Evolutionary conservation across 2,888 invertebrate genomes (phyloP), one percentile per base, ranked within the genome.

Genomic region (Tetragonula carbonaria): DNA sequence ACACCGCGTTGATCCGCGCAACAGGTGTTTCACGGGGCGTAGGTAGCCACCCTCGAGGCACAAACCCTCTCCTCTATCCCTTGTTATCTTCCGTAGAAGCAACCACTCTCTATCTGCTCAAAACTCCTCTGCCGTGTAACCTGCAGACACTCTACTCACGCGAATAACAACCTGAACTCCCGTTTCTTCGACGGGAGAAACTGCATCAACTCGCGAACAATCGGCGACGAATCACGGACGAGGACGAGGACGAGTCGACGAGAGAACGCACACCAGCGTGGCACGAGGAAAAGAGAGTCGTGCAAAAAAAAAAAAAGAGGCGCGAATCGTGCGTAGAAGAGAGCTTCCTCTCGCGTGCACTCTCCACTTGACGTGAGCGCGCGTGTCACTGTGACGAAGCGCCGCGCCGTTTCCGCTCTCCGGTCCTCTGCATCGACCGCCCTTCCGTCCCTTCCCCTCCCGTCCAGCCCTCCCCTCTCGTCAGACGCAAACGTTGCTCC

Each of bases 341-440:
- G 86, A 77, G 78, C 79, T 85, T 81, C 74, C 78, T 87, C 84
- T 90, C 88, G 87, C 88, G 83, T 84, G 82, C 87, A 85, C 85
- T 85, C 92, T 91, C 93, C 93, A 93, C 94, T 94, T 94, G 94
- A 93, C 93, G 94, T 93, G 93, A 93, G 93, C 93, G 93, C 93
- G 94, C 93, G 94, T 94, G 94, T 94, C 94, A 94, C 94, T 94
- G 93, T 93, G 94, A 93, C 94, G 93, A 92, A 91, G 93, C 92
- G 91, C 91, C 92, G 91, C 89, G 89, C 91, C 94, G 94, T 94
- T 94, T 94, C 94, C 94, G 94, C 94, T 94, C 91, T 90, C 88
- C 91, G 91, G 93, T 92, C 90, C 86, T 87, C 83, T 84, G 85
- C 71, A 70, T 73, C 71, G 66, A 65, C 75, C 73, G n/a, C 77